Evolutionary conservation across 2,888 invertebrate genomes (phyloP).

Genomic region (Molorchus minor): DNA sequence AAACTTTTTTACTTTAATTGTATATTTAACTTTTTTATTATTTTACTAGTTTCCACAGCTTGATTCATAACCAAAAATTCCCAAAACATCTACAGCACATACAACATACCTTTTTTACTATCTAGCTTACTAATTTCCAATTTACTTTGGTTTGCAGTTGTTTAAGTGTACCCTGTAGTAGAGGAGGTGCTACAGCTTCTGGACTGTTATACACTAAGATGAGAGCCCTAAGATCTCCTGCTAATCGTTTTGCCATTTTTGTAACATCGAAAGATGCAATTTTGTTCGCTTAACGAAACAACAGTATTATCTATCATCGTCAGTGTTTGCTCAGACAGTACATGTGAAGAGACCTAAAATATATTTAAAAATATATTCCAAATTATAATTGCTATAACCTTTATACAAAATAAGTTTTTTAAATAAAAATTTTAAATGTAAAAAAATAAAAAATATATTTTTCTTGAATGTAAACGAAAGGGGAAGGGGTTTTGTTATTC

Average conservation of each 20-base stretch:
- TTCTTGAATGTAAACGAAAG: too few species aligned
- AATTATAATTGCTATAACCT: too few species aligned
- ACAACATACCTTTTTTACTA: slow-evolving; percentile 48
- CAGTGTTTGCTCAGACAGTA: slow-evolving; percentile 69
- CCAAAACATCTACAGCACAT: too few species aligned
- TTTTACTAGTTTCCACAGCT: neutral
- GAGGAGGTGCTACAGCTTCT: slow-evolving; percentile 56
- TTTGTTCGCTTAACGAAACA: slow-evolving; percentile 67
- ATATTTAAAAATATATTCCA: too few species aligned
- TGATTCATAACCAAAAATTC: neutral
- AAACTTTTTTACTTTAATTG: too few species aligned
- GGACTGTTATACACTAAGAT: slow-evolving; percentile 67
- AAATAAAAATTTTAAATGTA: too few species aligned
- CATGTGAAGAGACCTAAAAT: slow-evolving; percentile 68
- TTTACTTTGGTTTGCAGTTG: slow-evolving; percentile 55
- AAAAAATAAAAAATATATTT: too few species aligned
- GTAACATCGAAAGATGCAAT: slow-evolving; percentile 65
- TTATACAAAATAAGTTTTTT: too few species aligned
- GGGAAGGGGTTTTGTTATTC: too few species aligned
- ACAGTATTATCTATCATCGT: slow-evolving; percentile 70
- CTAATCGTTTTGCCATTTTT: slow-evolving; percentile 64
- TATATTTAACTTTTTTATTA: neutral
- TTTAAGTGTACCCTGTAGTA: slow-evolving; percentile 55
- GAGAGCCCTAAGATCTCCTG: slow-evolving; percentile 68
- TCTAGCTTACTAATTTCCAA: slow-evolving; percentile 54